Base-by-base conservation (phyloP, 2,113 vertebrate species). In the Arenaria interpres region DNA sequence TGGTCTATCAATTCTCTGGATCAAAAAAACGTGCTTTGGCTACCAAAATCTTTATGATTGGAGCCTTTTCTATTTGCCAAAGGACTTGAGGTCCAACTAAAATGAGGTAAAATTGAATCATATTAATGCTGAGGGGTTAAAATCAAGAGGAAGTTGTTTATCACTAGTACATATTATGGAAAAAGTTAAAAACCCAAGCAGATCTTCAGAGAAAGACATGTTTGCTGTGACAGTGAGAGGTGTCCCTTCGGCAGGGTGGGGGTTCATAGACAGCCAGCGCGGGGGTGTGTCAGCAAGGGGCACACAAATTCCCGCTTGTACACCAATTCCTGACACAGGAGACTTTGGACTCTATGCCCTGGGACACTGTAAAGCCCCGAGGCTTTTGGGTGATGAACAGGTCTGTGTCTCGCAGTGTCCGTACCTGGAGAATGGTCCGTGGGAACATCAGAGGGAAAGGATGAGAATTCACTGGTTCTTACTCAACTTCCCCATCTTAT, bases 51-150 rank as follows among this genome's bases (percentile, higher is more conserved):
- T 79, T 48, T 82, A 56, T 20, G 63, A 41, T 5, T 53, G 62
- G 62, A 41, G 56, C 45, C 27, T 67, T 35, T 45, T 80, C 24
- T 51, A 6, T 94, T 96, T 77, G 60, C 60, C 11, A 64, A 33
- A 72, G 68, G 81, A 51, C 54, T 33, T 17, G 45, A n/a, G 33
- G 43, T 74, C 51, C 32, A 18, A 14, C 4, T 64, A 51, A 87
- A 96, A 80, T 19, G 68, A 88, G 60, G 19, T 88, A 67, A 94
- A 96, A 94, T 53, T 14, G 32, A 76, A 81, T 83, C 72, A 48
- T 25, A 50, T 92, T 82, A 72, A 81, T 41, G 77, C 77, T 39
- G 62, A 81, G 82, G 33, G 91, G 28, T 69, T 86, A 60, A 94
- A 96, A 86, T 69, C 84, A 90, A 51, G 78, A 80, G 41, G 87